Conservation (phyloP, 1,140 invertebrate species). For the Drosophila trapezifrons region DNA sequence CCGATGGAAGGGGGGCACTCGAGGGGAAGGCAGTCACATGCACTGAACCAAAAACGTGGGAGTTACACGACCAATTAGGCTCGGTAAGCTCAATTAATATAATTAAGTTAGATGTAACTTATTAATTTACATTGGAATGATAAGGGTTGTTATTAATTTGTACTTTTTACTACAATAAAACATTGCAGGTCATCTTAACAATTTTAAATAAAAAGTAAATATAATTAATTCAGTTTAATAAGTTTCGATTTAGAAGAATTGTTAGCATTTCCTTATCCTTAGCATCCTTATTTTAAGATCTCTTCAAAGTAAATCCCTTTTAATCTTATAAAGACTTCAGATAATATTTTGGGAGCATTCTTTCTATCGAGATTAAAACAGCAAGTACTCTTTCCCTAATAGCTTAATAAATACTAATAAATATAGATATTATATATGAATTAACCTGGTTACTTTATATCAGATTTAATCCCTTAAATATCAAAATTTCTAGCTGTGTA, state of each 20-base stretch:
- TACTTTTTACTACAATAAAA: too few species aligned
- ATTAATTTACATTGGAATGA: background rate
- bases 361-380: too few species aligned
- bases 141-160: too few species aligned
- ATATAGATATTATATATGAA: too few species aligned
- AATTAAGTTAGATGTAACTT: background rate
- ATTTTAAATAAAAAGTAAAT: too few species aligned
- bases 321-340: too few species aligned
- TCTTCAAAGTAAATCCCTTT: background rate
- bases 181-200: too few species aligned
- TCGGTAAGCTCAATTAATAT: background rate
- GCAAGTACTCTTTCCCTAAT: too few species aligned
- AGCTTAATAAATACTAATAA: too few species aligned
- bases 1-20: background rate
- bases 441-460: too few species aligned
- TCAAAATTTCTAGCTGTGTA: constrained; percentile 21
- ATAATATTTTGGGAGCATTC: background rate
- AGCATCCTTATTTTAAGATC: background rate
- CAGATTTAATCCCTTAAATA: background rate
- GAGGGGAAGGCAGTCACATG: background rate
- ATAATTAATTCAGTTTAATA: background rate
- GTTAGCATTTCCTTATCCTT: too few species aligned
- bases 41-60: constrained; percentile 18
- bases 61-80: background rate
- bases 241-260: background rate